These are phyloP conservation scores for Hirudo medicinalis DNA, from an alignment of 1,140 invertebrate genomes.

Conservation along the genomic window DNA sequence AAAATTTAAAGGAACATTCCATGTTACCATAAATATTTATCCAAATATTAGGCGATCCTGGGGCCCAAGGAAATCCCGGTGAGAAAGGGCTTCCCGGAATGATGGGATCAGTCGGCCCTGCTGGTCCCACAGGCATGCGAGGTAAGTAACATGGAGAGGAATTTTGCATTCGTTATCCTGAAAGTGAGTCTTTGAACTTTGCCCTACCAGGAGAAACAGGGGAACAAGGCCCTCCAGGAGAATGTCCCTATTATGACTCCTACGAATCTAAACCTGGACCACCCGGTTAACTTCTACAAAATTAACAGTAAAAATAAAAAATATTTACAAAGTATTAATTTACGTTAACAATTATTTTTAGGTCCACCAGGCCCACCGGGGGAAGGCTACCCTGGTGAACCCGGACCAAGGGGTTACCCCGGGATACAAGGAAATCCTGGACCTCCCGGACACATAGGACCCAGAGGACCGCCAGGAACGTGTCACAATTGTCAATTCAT, in stretches of 20 bases:
- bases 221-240: neutral
- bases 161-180: neutral
- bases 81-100: neutral
- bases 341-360: neutral
- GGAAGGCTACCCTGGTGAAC: neutral
- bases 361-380: conserved; percentile 2
- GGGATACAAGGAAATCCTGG: neutral
- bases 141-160: neutral
- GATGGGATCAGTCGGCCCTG: neutral
- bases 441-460: neutral
- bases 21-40: neutral
- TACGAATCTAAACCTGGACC: neutral
- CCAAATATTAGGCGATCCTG: neutral
- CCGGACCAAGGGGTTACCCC: neutral
- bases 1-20: too few relatives aligned
- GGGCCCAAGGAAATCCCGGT: neutral
- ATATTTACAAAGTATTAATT: neutral
- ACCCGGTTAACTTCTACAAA: neutral
- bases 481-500: neutral
- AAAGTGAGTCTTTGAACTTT: neutral
- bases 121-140: neutral
- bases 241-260: conserved; percentile 4
- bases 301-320: neutral
- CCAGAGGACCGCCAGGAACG: neutral
- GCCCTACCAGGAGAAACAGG: neutral